These are phyloP conservation scores for Labeo catla DNA, from an alignment of 2,113 vertebrate genomes.

Conservation along the genomic window DNA sequence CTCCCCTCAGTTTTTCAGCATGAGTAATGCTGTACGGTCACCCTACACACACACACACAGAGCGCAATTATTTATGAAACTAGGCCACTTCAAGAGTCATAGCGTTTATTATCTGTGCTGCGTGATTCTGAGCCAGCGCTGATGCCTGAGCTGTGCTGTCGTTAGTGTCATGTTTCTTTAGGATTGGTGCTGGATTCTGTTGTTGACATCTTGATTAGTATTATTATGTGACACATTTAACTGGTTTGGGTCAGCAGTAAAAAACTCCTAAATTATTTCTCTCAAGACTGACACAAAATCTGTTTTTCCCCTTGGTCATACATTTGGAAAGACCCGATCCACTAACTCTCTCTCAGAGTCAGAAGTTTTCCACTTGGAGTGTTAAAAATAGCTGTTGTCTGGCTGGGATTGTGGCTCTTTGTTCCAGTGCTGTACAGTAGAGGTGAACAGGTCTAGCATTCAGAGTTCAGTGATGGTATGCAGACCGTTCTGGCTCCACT, in stretches of 20 bases:
- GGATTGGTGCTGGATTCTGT: neutral
- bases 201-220: neutral
- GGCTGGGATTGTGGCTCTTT: neutral
- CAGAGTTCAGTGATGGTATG: neutral
- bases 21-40: neutral
- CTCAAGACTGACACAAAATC: neutral
- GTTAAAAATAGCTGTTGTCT: slow-evolving; percentile 14
- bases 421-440: neutral
- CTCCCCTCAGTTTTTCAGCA: neutral
- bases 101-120: slow-evolving; percentile 12
- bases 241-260: neutral
- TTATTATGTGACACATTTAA: neutral
- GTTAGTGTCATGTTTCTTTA: neutral
- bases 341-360: neutral
- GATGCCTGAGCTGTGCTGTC: neutral
- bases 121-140: neutral
- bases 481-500: neutral
- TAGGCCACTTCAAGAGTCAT: slow-evolving; percentile 21
- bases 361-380: neutral
- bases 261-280: neutral
- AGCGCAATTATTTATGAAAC: slow-evolving; percentile 6
- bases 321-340: neutral
- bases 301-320: neutral
- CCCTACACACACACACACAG: neutral
- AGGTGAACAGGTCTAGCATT: neutral